A percentile compares a stretch with the other conserved stretches of the same genome.
Evolutionary conservation across 2,888 invertebrate genomes (phyloP).

Genomic region (Drosophila infuscata): DNA sequence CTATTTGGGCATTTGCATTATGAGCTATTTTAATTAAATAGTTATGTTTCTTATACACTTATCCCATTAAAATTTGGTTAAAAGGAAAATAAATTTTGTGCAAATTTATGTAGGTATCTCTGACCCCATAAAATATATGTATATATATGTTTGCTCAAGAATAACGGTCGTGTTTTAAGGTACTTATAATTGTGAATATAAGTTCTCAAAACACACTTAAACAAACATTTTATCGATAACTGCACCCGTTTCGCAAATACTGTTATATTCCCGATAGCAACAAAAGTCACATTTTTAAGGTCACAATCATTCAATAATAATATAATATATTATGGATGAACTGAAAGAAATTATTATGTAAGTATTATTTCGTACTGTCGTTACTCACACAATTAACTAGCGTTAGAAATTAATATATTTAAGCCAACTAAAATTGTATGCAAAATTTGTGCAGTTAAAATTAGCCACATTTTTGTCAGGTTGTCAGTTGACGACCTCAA

Average conservation of each 20-base stretch:
- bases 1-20: constrained; percentile 12
- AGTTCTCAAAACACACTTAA: neutral
- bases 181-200: neutral
- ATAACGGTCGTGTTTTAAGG: too few species aligned
- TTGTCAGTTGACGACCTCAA: constrained; percentile 5
- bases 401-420: neutral
- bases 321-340: neutral
- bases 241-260: neutral
- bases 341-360: too few species aligned
- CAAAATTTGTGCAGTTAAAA: constrained; percentile 25
- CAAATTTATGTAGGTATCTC: neutral
- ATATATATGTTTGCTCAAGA: neutral
- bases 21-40: constrained; percentile 17
- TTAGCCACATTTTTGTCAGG: constrained; percentile 23
- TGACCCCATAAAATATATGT: neutral
- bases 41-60: neutral
- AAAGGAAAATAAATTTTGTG: neutral
- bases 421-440: constrained; percentile 23
- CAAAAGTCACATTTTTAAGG: neutral
- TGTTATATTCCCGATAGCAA: neutral
- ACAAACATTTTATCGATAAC: neutral
- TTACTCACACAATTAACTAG: neutral
- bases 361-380: neutral
- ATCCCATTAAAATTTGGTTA: neutral
- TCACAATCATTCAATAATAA: neutral